These are phyloP conservation scores for Xanthorhoe spadicearia DNA, from an alignment of 2,888 invertebrate species.

Conservation along the genomic window DNA sequence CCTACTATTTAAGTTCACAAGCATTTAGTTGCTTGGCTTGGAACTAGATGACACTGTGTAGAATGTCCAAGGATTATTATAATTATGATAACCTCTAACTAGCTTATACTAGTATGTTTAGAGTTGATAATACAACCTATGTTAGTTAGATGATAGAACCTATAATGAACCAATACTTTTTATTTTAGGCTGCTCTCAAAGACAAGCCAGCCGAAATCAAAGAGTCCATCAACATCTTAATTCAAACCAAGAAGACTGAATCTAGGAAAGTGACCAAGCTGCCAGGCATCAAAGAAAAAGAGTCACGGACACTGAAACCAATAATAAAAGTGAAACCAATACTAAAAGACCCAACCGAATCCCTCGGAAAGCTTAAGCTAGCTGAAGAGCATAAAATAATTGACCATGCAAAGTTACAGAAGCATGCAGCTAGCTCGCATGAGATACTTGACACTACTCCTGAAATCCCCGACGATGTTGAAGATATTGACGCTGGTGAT, in stretches of 20 bases:
- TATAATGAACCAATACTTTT: conserved; percentile 22
- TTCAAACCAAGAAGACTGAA: conserved; percentile 58
- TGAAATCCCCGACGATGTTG: conserved; percentile 75
- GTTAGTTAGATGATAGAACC: not conserved
- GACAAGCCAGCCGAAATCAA: conserved; percentile 66
- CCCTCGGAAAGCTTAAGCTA: conserved; percentile 68
- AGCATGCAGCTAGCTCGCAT: conserved; percentile 9
- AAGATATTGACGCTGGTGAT: conserved; percentile 91
- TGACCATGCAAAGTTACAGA: conserved; percentile 28
- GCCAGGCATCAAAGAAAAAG: conserved; percentile 61
- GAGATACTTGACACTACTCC: conserved; percentile 42
- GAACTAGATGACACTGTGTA: too few species aligned
- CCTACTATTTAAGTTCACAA: too few species aligned
- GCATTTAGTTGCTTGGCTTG: too few species aligned
- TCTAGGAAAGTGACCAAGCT: conserved; percentile 62
- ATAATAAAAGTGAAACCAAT: conserved; percentile 67
- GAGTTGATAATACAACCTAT: too few species aligned
- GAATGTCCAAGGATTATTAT: too few species aligned
- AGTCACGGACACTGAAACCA: conserved; percentile 56
- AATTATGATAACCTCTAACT: too few species aligned
- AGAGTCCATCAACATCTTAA: conserved; percentile 54
- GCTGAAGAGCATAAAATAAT: conserved; percentile 30
- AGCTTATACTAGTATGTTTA: too few species aligned
- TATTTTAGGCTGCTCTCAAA: conserved; percentile 63
- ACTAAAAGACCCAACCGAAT: conserved; percentile 68